phyloP scores from a whole-genome alignment of 1,140 invertebrate species.

The Euura saliciscinereae region DNA sequence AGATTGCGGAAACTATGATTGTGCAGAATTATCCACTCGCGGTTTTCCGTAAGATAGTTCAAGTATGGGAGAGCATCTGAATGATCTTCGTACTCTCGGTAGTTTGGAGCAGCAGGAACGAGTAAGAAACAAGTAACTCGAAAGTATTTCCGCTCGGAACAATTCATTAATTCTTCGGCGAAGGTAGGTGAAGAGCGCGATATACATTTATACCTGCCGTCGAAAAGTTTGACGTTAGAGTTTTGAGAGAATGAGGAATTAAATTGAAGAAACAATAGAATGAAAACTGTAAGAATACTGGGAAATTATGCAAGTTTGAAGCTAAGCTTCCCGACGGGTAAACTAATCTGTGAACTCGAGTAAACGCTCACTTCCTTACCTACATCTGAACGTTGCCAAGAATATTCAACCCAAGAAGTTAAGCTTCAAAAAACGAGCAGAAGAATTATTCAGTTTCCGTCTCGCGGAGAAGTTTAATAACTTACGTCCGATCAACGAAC shows the following conservation, averaged over 20 bases:
- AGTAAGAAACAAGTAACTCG: background rate
- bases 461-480: too few relatives aligned
- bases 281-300: background rate
- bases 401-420: background rate
- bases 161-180: slow-evolving; percentile 1
- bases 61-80: background rate
- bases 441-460: too few relatives aligned
- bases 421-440: background rate
- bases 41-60: too few relatives aligned
- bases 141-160: slow-evolving; percentile 1
- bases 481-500: too few relatives aligned
- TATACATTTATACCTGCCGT: background rate
- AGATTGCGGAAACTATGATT: too few relatives aligned
- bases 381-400: background rate
- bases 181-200: background rate
- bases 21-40: too few relatives aligned
- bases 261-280: slow-evolving; percentile 5
- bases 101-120: background rate
- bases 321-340: background rate
- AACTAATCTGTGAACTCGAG: background rate
- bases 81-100: background rate
- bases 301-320: background rate
- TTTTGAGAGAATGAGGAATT: background rate
- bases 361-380: background rate
- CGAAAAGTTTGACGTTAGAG: background rate